Base-by-base conservation (phyloP, 2,888 invertebrate species). In the Watsonalla cultraria region DNA sequence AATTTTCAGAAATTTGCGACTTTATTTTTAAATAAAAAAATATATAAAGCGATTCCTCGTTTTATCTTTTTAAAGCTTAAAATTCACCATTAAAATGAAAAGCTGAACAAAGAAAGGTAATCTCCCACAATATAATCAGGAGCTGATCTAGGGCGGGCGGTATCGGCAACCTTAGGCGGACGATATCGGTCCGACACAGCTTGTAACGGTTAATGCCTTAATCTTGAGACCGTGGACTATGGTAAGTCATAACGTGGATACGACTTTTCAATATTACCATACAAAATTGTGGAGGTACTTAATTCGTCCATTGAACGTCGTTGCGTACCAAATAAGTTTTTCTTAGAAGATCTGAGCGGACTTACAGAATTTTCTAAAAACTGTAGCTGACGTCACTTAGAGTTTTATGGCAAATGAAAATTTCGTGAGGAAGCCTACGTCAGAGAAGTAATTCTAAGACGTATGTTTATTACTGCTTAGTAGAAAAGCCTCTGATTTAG, bases 211-310 rank as follows among this genome's bases (percentile, higher is more conserved):
- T 88, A 89, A 90, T 86, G 83, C 88, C 87, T 87, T 88, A 87
- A 90, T 90, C 88, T 92, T 89, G 82, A 87, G 86, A 83, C 88
- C 86, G 78, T 82, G 84, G 86, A 82, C 84, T 74, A 65, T 63
- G 76, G 60, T 61, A 63, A 11, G 71, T 68, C 45, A 53, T 71
- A 57, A 45, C 59, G 58, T 72, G 81, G 85, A 86, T 68, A 64
- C 55, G 69, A 60, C 73, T 37, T 51, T n/a, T n/a, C 47, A 49
- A 11, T 37, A 15, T 47, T 37, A 47, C 57, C 55, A 54, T 37
- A 2, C 7, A 7, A 37, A 24, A 24, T 24, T 24, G 4, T 24
- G 24, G 24, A 24, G 24, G 24, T 24, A 24, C 24, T 24, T 24
- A 24, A n/a, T n/a, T n/a, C n/a, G n/a, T n/a, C n/a, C n/a, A n/a